These are phyloP conservation scores for Channa maculata DNA, from an alignment of 2,113 vertebrate genomes.

Conservation along the genomic window DNA sequence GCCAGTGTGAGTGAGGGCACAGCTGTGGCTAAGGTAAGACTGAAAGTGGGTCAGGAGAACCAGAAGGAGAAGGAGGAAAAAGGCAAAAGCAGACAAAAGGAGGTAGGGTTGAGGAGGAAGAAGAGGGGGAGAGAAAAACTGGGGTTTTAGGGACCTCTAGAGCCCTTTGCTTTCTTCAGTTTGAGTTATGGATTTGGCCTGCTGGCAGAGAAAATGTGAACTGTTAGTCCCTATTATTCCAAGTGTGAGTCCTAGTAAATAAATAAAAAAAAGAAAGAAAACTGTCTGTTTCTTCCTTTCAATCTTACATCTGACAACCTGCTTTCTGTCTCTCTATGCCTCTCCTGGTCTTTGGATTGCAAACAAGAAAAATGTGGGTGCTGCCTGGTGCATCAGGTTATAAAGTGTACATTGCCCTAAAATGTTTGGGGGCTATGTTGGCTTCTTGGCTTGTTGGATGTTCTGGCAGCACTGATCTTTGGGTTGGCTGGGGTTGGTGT, in stretches of 20 bases:
- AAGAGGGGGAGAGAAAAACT: conserved; percentile 5
- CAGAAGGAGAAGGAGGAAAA: conserved; percentile 28
- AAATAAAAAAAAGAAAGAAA: conserved; percentile 4
- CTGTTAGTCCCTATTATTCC: conserved; percentile 57
- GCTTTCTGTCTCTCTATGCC: conserved; percentile 26
- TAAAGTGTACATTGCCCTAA: conserved; percentile 38
- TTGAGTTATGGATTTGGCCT: conserved; percentile 58
- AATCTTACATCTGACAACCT: conserved; percentile 50
- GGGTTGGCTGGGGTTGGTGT: conserved; percentile 43
- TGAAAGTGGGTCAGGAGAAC: conserved; percentile 59
- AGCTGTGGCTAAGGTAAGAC: conserved; percentile 52
- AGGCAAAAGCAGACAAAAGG: conserved; percentile 16
- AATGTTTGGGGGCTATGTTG: conserved; percentile 38
- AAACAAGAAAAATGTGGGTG: conserved; percentile 50
- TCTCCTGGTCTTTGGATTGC: conserved; percentile 38
- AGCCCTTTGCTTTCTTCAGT: conserved; percentile 43
- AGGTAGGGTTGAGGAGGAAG: conserved; percentile 4
- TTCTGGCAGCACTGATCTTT: conserved; percentile 50
- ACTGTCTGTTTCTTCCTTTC: conserved; percentile 25
- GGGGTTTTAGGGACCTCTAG: conserved; percentile 14
- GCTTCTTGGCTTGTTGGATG: conserved; percentile 44
- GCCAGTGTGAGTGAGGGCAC: conserved; percentile 43
- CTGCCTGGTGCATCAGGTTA: conserved; percentile 30
- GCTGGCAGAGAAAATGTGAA: conserved; percentile 59
- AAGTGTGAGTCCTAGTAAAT: conserved; percentile 57